Percentiles rank a stretch among this genome's conserved stretches.
Evolutionary conservation across 2,113 vertebrate genomes (phyloP).

Genomic region (Odocoileus hemionus): DNA sequence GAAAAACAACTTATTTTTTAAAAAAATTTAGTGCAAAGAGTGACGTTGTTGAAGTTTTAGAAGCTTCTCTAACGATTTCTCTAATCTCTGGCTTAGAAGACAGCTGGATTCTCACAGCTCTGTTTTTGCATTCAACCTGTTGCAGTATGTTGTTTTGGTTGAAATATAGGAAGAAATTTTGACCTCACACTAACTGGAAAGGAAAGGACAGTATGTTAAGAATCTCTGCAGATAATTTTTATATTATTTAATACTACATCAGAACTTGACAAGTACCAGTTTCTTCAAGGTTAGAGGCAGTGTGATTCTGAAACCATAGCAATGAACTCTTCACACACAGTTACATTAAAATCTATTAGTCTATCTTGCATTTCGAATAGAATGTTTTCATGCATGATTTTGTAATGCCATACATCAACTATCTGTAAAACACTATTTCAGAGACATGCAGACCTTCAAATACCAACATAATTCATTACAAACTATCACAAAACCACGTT

Average conservation of each 20-base stretch:
- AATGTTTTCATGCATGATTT: background rate
- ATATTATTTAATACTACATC: background rate
- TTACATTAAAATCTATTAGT: background rate
- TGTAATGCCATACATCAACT: background rate
- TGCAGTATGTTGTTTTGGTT: background rate
- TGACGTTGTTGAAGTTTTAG: background rate
- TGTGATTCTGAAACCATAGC: background rate
- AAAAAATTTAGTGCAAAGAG: background rate
- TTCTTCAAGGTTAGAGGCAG: background rate
- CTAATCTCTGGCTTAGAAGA: background rate
- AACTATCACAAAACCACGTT: background rate
- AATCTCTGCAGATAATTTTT: background rate
- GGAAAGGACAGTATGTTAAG: background rate
- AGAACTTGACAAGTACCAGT: background rate
- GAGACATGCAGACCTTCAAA: background rate
- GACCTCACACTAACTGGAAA: background rate
- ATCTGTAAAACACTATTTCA: background rate
- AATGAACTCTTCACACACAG: background rate
- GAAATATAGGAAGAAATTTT: background rate
- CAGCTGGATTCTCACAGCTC: background rate
- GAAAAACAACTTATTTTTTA: background rate
- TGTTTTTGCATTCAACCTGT: background rate
- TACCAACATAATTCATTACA: background rate
- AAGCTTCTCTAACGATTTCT: background rate
- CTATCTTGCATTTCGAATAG: background rate